Base-by-base conservation (phyloP, 2,888 invertebrate genomes). In the Phytoseiulus persimilis region DNA sequence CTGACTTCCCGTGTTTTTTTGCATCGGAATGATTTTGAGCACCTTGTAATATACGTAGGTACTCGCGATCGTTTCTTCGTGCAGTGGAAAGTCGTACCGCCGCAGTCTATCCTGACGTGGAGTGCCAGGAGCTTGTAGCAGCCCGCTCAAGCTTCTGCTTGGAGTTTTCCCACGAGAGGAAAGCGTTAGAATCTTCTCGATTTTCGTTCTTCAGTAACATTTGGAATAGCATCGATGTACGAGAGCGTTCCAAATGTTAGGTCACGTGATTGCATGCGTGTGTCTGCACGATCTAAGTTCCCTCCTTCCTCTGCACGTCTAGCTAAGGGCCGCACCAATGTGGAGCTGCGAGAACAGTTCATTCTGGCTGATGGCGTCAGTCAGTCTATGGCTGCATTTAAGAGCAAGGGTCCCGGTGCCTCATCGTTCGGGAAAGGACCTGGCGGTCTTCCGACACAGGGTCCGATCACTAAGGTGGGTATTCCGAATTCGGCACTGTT, bases 261-360 rank as follows among this genome's bases (percentile, higher is more conserved):
- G 28, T 65, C 23, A 65, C 14, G 2, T 65, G 65, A 65, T 65
- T 65, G 65, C 65, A 65, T 87, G 87, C 84, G 84, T 84, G 87
- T 87, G 87, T 32, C 65, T 87, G 87, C 87, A 87, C 87, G 87
- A 39, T 87, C 45, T 45, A 39, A 87, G 45, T 39, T 87, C 87
- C 90, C 90, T 83, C 33, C 90, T 83, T 83, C 46, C 65, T 89
- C 65, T 45, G 32, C 89, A 46, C 45, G 39, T 90, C 90, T 94
- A 98, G 98, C 98, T 94, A 98, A 98, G 95, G 99, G 99, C 94
- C 96, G 99, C 94, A 98, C 98, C 94, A 99, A 99, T 95, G 96
- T 98, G 94, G 98, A 99, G 95, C 95, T 99, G 93, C 95, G 99
- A 93, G 99, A 99, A 94, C 97, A 98, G 94, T 99, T 99, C 95